Conservation (phyloP, 2,888 invertebrate species). For the Epirrita christyi region DNA sequence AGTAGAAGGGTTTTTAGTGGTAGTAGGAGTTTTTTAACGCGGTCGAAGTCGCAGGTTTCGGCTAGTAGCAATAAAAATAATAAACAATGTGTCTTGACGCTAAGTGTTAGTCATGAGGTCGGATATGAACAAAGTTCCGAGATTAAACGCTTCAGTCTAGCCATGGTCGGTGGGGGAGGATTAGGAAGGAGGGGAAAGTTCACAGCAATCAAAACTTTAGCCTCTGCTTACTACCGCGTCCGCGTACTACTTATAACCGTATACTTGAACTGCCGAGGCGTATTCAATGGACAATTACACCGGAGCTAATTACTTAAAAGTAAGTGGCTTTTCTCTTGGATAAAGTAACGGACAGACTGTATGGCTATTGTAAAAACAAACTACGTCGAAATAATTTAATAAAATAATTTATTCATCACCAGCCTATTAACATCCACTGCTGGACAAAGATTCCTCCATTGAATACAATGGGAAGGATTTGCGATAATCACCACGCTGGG, state of each 20-base stretch:
- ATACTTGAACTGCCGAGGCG: slow-evolving; percentile 9
- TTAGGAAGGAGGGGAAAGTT: slow-evolving; percentile 1
- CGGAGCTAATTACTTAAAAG: slow-evolving; percentile 12
- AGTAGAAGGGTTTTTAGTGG: no score
- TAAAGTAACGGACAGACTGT: not conserved
- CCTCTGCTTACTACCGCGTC: slow-evolving; percentile 21
- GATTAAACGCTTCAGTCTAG: slow-evolving; percentile 50
- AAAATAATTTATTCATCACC: no score
- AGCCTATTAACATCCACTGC: no score
- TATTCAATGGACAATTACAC: slow-evolving; percentile 15
- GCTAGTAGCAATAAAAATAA: slow-evolving; percentile 6
- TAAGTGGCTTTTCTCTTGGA: slow-evolving; percentile 1
- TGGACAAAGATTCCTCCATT: no score
- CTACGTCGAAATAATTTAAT: no score
- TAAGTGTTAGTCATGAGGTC: slow-evolving; percentile 23
- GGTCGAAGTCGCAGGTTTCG: no score
- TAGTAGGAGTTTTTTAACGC: no score
- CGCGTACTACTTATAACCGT: slow-evolving; percentile 19
- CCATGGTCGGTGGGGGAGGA: slow-evolving; percentile 17
- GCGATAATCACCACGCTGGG: no score
- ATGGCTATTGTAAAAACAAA: no score
- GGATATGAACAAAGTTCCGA: slow-evolving; percentile 52
- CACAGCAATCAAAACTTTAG: slow-evolving; percentile 40
- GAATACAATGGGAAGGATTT: no score
- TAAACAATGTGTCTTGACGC: slow-evolving; percentile 24